These are phyloP conservation scores for Rambutsinella grinnellia DNA, from an alignment of 2,888 invertebrate genomes.

Conservation along the genomic window DNA sequence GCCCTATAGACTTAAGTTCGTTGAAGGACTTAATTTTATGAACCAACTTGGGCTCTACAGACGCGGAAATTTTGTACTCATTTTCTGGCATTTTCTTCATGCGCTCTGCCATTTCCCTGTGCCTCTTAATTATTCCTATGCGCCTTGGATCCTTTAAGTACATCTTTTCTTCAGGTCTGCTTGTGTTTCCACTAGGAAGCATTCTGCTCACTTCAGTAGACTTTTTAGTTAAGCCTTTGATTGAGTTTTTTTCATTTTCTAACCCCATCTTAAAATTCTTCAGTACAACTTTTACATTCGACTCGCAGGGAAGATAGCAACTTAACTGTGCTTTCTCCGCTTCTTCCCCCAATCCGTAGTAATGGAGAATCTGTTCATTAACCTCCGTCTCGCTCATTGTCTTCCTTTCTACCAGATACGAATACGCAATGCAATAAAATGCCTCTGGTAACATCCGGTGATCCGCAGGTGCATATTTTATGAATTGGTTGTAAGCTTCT, in stretches of 20 bases:
- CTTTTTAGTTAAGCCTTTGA: not conserved
- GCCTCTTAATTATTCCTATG: not conserved
- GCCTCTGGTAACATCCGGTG: conserved; percentile 14
- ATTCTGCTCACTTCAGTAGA: no score
- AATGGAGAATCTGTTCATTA: not conserved
- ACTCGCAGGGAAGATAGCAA: conserved; percentile 16
- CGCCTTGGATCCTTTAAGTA: conserved; percentile 1
- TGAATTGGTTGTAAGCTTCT: not conserved
- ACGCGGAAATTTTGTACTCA: no score
- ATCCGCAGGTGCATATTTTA: not conserved
- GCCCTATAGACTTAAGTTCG: no score
- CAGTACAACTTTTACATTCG: not conserved
- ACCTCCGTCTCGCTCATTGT: not conserved
- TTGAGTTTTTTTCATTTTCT: not conserved
- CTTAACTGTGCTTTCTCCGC: conserved; percentile 2
- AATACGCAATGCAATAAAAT: not conserved
- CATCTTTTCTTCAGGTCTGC: not conserved
- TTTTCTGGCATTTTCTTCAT: no score
- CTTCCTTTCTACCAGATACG: not conserved
- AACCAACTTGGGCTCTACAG: no score
- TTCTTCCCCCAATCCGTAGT: not conserved
- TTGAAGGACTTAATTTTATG: no score
- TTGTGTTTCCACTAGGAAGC: not conserved
- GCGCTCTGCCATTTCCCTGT: not conserved
- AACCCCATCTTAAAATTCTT: not conserved